These are phyloP conservation scores for Eristalis intricaria DNA, from an alignment of 2,888 invertebrate genomes.

Conservation along the genomic window DNA sequence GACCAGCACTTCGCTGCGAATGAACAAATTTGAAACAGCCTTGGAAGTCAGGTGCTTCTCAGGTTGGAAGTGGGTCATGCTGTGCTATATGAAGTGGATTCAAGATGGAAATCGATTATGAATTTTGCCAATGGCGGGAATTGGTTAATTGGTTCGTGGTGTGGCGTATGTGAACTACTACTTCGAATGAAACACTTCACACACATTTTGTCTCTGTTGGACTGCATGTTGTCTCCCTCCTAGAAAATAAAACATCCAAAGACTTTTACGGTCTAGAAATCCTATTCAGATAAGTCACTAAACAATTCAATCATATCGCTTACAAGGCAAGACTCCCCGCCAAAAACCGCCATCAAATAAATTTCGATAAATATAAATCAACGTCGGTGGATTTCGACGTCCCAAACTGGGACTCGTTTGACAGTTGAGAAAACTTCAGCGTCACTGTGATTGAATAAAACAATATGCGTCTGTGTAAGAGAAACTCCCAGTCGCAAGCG, in stretches of 20 bases:
- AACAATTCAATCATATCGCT: background rate
- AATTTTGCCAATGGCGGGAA: background rate
- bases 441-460: background rate
- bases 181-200: background rate
- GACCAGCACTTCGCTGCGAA: slow-evolving; percentile 11
- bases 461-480: background rate
- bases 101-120: slow-evolving; percentile 20
- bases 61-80: slow-evolving; percentile 11
- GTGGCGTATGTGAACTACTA: background rate
- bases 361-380: background rate
- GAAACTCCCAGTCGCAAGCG: background rate
- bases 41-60: slow-evolving; percentile 16
- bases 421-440: background rate
- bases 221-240: too few relatives aligned
- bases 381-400: background rate
- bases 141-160: background rate
- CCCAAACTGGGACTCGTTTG: background rate
- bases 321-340: background rate
- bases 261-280: background rate
- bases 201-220: too few relatives aligned
- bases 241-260: background rate
- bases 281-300: background rate
- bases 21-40: slow-evolving; percentile 3
- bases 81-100: background rate
- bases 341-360: background rate